Evolutionary conservation across 2,797 vertebrate genomes (phyloP).

Genomic region (Schizopygopsis pylzovi): DNA sequence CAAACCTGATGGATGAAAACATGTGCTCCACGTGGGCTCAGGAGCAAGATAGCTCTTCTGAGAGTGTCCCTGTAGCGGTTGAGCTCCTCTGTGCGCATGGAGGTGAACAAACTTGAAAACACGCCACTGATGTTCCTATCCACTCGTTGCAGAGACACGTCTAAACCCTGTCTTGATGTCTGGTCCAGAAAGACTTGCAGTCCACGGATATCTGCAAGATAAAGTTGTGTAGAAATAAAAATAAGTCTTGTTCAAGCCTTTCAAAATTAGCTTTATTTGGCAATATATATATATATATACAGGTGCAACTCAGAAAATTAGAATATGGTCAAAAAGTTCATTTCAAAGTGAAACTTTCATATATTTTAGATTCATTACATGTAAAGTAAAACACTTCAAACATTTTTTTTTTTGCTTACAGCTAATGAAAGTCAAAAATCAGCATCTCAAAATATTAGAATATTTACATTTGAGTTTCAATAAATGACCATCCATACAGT

Average conservation of each 20-base stretch:
- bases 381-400: no score
- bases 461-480: no score
- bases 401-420: no score
- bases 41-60: constrained; percentile 89
- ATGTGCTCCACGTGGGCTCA: constrained; percentile 91
- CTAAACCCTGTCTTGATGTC: constrained; percentile 91
- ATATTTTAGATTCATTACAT: no score
- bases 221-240: background rate
- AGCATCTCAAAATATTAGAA: no score
- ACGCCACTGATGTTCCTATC: constrained; percentile 95
- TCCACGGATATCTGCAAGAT: constrained; percentile 89
- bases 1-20: constrained; percentile 94
- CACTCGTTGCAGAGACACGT: constrained; percentile 93
- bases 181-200: constrained; percentile 94
- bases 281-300: no score
- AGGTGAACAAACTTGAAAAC: constrained; percentile 94
- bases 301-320: no score
- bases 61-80: constrained; percentile 95
- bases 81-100: constrained; percentile 95
- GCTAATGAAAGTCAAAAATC: no score
- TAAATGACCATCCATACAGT: no score
- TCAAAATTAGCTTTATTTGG: background rate
- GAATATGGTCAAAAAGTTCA: no score
- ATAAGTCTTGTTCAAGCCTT: background rate
- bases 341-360: no score